Conservation (phyloP, 2,113 vertebrate species). For the Conger conger region DNA sequence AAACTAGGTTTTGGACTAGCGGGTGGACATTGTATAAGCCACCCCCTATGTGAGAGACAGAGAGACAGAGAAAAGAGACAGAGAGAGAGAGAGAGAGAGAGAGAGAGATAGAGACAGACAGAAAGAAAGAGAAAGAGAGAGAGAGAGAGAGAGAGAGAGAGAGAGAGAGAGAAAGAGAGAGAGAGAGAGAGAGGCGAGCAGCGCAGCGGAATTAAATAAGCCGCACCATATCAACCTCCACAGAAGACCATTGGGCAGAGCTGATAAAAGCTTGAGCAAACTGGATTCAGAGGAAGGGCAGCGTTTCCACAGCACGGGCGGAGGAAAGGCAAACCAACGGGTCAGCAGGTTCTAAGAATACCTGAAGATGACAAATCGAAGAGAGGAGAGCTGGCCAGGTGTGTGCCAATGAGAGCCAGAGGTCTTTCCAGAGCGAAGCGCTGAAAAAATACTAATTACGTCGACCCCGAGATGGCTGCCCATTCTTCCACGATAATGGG, state of each 20-base stretch:
- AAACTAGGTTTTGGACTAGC: too few relatives aligned
- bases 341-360: conserved; percentile 26
- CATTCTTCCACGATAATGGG: background rate
- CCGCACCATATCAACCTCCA: background rate
- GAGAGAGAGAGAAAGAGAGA: too few relatives aligned
- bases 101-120: too few relatives aligned
- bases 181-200: too few relatives aligned
- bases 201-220: background rate
- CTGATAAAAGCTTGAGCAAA: background rate
- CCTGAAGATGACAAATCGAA: background rate
- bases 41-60: too few relatives aligned
- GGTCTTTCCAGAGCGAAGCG: background rate
- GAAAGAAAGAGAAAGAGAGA: too few relatives aligned
- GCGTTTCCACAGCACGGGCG: background rate
- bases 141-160: too few relatives aligned
- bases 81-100: too few relatives aligned
- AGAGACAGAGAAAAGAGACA: too few relatives aligned
- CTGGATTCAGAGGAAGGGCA: background rate
- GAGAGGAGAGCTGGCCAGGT: background rate
- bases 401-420: background rate
- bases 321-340: background rate
- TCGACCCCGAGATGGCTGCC: background rate
- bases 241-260: background rate
- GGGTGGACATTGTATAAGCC: too few relatives aligned
- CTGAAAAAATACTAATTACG: background rate